A percentile compares a stretch with the other conserved stretches of the same genome.
Evolutionary conservation across 2,797 vertebrate genomes (phyloP).

Genomic region (Dermochelys coriacea): DNA sequence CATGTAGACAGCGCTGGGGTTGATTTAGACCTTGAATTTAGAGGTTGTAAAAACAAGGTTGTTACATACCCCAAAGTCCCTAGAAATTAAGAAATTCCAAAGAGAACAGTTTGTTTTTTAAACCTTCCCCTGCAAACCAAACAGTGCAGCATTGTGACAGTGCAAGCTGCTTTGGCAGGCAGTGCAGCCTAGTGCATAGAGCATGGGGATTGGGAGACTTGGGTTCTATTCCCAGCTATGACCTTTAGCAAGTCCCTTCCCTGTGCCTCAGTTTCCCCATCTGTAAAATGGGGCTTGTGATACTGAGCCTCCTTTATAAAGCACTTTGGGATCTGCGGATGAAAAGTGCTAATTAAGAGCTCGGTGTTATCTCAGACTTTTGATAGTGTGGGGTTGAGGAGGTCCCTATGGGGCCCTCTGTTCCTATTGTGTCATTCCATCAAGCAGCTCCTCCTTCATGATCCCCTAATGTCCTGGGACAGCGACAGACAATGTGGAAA

Average conservation of each 20-base stretch:
- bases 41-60: background rate
- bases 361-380: background rate
- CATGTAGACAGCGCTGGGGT: background rate
- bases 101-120: too few relatives aligned
- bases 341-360: background rate
- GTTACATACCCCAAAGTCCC: background rate
- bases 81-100: background rate
- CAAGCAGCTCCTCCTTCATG: background rate
- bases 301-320: background rate
- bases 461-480: background rate
- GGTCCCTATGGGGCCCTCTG: too few relatives aligned
- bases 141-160: too few relatives aligned
- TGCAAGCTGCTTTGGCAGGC: too few relatives aligned
- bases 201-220: too few relatives aligned
- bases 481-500: background rate
- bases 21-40: background rate
- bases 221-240: background rate
- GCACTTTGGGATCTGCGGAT: background rate
- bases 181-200: background rate
- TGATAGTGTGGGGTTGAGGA: background rate
- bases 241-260: background rate
- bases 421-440: background rate
- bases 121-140: too few relatives aligned
- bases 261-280: background rate
- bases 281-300: background rate